These are phyloP conservation scores for Pseudomyrmex cubaensis DNA, from an alignment of 1,140 invertebrate genomes.

Conservation along the genomic window DNA sequence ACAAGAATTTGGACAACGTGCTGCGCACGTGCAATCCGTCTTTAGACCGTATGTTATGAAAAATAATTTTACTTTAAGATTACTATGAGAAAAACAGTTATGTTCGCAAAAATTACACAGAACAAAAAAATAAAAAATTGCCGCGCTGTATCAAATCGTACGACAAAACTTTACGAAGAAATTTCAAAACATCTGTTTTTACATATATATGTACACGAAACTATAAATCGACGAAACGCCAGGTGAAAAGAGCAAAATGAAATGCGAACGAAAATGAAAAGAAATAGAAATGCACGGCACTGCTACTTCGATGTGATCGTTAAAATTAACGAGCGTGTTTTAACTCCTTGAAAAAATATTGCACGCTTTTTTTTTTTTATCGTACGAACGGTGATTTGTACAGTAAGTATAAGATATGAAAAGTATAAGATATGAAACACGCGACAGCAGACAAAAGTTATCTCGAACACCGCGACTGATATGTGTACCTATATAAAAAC, in stretches of 20 bases:
- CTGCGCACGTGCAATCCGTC: no score
- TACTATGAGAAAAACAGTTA: background rate
- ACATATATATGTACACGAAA: slow-evolving; percentile 17
- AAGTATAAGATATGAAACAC: background rate
- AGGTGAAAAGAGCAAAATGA: slow-evolving; percentile 56
- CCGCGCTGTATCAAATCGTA: background rate
- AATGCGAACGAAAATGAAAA: slow-evolving; percentile 67
- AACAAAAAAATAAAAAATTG: background rate
- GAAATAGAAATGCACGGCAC: slow-evolving; percentile 34
- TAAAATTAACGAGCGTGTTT: slow-evolving; percentile 72
- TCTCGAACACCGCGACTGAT: background rate
- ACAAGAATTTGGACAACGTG: no score
- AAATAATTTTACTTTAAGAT: no score
- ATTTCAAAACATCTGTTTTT: background rate
- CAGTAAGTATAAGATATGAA: background rate
- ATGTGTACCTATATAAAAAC: background rate
- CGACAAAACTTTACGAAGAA: background rate
- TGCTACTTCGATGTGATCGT: slow-evolving; percentile 69
- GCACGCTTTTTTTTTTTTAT: slow-evolving; percentile 67
- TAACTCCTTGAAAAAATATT: slow-evolving; percentile 63
- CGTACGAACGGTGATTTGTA: slow-evolving; percentile 57
- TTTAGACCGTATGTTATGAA: no score
- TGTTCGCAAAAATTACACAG: background rate
- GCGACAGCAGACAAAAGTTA: background rate
- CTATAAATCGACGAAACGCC: slow-evolving; percentile 59